Conservation (phyloP, 2,888 invertebrate genomes). For the Xanthorhoe spadicearia region DNA sequence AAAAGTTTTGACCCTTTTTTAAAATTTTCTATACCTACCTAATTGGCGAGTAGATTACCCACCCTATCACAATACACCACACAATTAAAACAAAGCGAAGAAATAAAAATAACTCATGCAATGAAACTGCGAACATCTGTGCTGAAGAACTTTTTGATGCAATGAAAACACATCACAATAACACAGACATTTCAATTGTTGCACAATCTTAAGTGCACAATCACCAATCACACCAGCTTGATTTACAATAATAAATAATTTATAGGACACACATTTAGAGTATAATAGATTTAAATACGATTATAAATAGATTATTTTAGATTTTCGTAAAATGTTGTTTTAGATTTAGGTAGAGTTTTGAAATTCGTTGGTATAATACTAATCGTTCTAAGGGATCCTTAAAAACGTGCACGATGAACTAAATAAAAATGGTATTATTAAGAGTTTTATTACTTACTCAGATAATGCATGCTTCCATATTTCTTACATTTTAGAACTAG, state of each 20-base stretch:
- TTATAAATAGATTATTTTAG: neutral
- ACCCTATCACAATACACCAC: constrained; percentile 51
- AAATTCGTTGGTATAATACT: constrained; percentile 9
- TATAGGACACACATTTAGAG: neutral
- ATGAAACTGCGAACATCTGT: neutral
- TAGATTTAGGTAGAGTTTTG: constrained; percentile 11
- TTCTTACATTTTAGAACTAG: constrained; percentile 13
- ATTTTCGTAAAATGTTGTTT: neutral
- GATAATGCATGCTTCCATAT: constrained; percentile 30
- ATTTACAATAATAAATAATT: neutral
- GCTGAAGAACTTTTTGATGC: neutral
- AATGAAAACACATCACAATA: neutral
- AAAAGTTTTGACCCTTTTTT: constrained; percentile 59
- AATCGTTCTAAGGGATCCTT: neutral
- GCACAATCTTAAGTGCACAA: neutral
- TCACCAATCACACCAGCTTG: neutral
- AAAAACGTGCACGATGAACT: neutral
- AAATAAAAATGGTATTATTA: neutral
- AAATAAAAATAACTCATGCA: neutral
- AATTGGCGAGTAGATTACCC: constrained; percentile 49
- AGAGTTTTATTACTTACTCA: neutral
- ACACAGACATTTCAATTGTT: neutral
- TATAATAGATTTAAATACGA: neutral
- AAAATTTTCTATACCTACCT: constrained; percentile 47
- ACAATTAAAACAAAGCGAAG: neutral